Evolutionary conservation across 30 jellyfish, hydroid and myxozoan species (phyloP), one percentile per base, ranked within the genome.

Genomic region (Euphysa ruthae): DNA sequence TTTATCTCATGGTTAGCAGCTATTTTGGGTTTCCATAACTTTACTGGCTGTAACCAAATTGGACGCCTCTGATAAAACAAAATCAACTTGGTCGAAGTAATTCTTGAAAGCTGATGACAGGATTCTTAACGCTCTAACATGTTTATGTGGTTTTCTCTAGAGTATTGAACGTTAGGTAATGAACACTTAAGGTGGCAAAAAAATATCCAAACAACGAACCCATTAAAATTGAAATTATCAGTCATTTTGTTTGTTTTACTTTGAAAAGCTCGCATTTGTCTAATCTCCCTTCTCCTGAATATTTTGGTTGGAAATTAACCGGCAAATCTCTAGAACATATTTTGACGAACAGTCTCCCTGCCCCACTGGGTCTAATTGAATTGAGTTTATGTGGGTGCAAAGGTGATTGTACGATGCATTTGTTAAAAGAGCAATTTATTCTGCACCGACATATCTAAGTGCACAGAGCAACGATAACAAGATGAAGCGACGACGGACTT

Each of bases 241-340:
- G n/a, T n/a, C n/a, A n/a, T n/a, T n/a, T n/a, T n/a, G n/a, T n/a
- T n/a, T n/a, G n/a, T n/a, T n/a, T n/a, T n/a, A n/a, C n/a, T n/a
- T 38, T 38, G 65, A 52, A 52, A 25, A 52, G 6, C 35, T 52
- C 65, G 19, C 65, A 52, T 8, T 6, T 20, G 34, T 52, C 32
- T 8, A 52, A 52, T 20, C 65, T 52, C 32, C 65, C 65, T 15
- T 20, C 33, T 52, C 65, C 65, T 52, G 33, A 52, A 52, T 6
- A 20, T 6, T 10, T 10, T 52, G 13, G 65, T 25, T 52, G 35
- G 65, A 25, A 52, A 25, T 8, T 52, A 52, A 20, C 6, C 19
- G 13, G 32, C 19, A 8, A 8, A 10, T 52, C 13, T 7, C 65
- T 52, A 8, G 52, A 38, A 8, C 52, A 8, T 8, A 38, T 38